Base-by-base conservation (phyloP, 2,113 vertebrate genomes). In the Psilopsiagon aymara region DNA sequence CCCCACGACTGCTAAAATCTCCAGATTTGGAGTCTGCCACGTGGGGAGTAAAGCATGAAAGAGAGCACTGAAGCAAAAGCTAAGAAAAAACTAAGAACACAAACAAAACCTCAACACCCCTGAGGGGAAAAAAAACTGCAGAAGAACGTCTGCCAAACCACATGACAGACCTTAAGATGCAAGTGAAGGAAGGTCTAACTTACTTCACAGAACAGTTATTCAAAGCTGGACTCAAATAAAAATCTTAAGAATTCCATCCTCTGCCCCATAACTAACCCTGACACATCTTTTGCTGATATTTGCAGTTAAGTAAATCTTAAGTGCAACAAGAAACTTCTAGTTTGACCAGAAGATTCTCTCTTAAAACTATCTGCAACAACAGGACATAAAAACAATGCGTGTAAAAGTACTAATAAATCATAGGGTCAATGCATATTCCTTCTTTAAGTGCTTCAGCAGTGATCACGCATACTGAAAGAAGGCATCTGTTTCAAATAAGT, bases 401-500 rank as follows among this genome's bases (percentile, higher is more conserved):
- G 35, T 43, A 90, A 33, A 63, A 92, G 51, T 76, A 71, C 27
- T 52, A 92, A 39, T 92, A 97, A 94, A 84, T 78, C 85, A 86
- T 10, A 62, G 24, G 51, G 84, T 23, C 5, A 5, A 91, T 88
- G 86, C 90, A 93, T 21, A 89, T 91, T 91, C 80, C 93, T 71
- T 37, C 89, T 88, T 44, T 69, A 92, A 97, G 85, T 83, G 75
- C 55, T 91, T 93, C 83, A 92, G 74, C 93, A 88, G 62, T 5
- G n/a, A 98, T 53, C 96, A 68, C 28, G 77, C 97, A 95, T 51
- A 88, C 64, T 95, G 96, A 98, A 97, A 97, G 94, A 82, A 49
- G 49, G 88, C 92, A 96, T 97, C 96, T 98, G 97, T 97, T 97
- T 96, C 82, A 91, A 92, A 94, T 94, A 95, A 96, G 86, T 66